Percentiles rank a stretch among this genome's conserved stretches.
phyloP scores from a whole-genome alignment of 2,888 invertebrate genomes.

The Tachystola acroxantha region DNA sequence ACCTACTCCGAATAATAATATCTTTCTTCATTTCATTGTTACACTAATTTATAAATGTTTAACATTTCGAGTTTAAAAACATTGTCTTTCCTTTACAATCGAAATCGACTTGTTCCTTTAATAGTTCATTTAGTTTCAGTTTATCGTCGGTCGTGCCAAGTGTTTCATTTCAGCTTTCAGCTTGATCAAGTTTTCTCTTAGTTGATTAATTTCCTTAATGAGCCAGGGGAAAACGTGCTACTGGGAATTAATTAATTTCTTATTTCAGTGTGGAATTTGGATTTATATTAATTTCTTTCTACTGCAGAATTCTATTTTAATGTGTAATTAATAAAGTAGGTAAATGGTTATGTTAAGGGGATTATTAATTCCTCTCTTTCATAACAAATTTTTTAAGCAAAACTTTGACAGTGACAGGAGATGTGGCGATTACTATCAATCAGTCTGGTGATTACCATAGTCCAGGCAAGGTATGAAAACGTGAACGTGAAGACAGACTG shows the following conservation, averaged over 20 bases:
- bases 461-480: slow-evolving; percentile 38
- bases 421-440: slow-evolving; percentile 41
- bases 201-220: slow-evolving; percentile 3
- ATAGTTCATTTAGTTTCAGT: neutral
- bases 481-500: slow-evolving; percentile 72
- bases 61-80: neutral
- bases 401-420: slow-evolving; percentile 26
- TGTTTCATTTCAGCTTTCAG: neutral
- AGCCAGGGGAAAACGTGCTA: neutral
- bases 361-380: too few species aligned
- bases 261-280: neutral
- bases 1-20: too few species aligned
- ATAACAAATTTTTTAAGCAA: too few species aligned
- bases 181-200: slow-evolving; percentile 1
- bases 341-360: neutral
- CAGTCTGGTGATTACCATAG: slow-evolving; percentile 22
- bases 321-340: neutral
- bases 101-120: slow-evolving; percentile 1
- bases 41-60: neutral
- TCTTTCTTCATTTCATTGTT: neutral
- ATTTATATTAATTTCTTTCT: neutral
- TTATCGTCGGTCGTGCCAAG: neutral
- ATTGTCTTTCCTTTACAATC: neutral
- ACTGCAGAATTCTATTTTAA: neutral
- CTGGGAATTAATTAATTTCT: neutral